A percentile compares a stretch with the other conserved stretches of the same genome.
These are phyloP conservation scores for Drosophila lutescens DNA, from an alignment of 2,888 invertebrate genomes.

Conservation along the genomic window DNA sequence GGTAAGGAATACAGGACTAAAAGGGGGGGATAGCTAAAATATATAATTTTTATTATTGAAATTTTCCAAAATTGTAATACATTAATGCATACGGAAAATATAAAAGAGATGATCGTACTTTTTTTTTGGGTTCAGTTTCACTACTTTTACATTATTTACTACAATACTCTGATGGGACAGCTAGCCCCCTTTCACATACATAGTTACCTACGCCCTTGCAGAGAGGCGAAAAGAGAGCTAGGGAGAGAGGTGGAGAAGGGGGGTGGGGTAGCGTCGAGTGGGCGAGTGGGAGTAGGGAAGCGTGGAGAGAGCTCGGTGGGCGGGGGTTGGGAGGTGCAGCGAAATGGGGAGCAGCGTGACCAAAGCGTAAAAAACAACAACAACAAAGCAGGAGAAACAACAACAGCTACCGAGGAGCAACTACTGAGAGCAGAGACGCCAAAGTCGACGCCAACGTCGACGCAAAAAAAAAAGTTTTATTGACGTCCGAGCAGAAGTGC, in stretches of 20 bases:
- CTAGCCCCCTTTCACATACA: neutral
- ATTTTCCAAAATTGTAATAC: no score
- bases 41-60: no score
- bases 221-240: slow-evolving; percentile 1
- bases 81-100: no score
- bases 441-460: slow-evolving; percentile 39
- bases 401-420: slow-evolving; percentile 6
- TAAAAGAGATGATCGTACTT: no score
- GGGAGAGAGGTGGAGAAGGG: neutral
- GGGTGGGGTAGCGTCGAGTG: neutral
- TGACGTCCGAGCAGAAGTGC: slow-evolving; percentile 61
- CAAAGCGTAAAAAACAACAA: slow-evolving; percentile 10
- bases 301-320: slow-evolving; percentile 5
- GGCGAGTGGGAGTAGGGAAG: slow-evolving; percentile 23
- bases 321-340: neutral
- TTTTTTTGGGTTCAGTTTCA: no score
- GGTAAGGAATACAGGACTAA: neutral
- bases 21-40: no score
- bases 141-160: no score
- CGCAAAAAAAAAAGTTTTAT: slow-evolving; percentile 51
- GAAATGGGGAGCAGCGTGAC: slow-evolving; percentile 39
- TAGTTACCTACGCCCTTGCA: neutral
- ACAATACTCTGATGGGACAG: neutral
- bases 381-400: slow-evolving; percentile 5
- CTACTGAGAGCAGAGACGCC: slow-evolving; percentile 5